Evolutionary conservation across 2,113 vertebrate species (phyloP).

Genomic region (Sapajus apella): DNA sequence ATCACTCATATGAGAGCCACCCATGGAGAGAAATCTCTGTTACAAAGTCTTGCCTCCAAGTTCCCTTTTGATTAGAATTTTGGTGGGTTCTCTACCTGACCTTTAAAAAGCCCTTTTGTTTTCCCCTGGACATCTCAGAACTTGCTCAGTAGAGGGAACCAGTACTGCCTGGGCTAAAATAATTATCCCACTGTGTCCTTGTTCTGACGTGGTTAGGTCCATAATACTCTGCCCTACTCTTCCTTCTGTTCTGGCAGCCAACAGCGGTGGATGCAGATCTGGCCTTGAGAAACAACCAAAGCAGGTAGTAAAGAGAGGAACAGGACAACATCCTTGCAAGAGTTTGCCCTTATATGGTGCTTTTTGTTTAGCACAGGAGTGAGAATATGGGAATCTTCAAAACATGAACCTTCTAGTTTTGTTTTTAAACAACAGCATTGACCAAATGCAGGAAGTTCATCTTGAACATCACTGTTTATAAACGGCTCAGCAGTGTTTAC

Average conservation of each 20-base stretch:
- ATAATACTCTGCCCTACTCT: fast-evolving
- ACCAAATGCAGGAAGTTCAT: conserved; percentile 83
- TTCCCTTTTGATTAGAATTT: conserved; percentile 1
- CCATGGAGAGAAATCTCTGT: not conserved
- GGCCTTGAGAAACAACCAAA: not conserved
- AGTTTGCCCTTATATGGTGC: conserved; percentile 36
- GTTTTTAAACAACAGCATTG: conserved; percentile 68
- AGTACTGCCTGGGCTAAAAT: not conserved
- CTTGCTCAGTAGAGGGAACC: not conserved
- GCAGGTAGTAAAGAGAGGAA: not conserved
- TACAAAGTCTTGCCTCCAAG: not conserved
- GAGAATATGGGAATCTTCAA: conserved; percentile 50
- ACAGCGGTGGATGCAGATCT: not conserved
- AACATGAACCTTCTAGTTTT: conserved; percentile 62
- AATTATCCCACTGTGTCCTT: not conserved
- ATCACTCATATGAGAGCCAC: not conserved
- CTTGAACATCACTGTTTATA: conserved; percentile 83
- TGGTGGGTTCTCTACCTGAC: not conserved
- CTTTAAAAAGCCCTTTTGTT: not conserved
- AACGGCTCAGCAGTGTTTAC: conserved; percentile 85
- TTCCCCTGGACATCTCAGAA: not conserved
- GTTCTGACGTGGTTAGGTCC: not conserved
- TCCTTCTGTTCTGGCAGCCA: not conserved
- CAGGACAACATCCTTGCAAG: not conserved
- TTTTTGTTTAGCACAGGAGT: conserved; percentile 67